Conservation (phyloP, 1,140 invertebrate species). For the Anastatus disparis region DNA sequence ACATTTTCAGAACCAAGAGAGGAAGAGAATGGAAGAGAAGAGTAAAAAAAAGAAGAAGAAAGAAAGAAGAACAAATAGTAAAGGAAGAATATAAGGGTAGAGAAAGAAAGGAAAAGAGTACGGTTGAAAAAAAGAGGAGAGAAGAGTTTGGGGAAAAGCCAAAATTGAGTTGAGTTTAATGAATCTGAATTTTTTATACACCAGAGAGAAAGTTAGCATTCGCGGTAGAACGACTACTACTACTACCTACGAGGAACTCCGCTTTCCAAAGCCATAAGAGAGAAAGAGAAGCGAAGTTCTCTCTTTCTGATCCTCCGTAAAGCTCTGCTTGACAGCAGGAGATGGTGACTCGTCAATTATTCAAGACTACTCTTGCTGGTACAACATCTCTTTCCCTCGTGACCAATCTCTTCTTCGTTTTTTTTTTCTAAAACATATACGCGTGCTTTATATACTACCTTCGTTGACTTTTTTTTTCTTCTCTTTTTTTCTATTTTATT, state of each 20-base stretch:
- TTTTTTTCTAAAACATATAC: no score
- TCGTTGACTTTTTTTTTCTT: no score
- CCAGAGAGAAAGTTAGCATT: conserved; percentile 5
- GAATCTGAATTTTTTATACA: conserved; percentile 27
- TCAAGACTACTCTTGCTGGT: conserved; percentile 12
- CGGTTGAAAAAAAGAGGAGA: neutral
- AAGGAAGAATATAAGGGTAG: no score
- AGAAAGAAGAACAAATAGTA: no score
- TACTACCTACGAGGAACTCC: no score
- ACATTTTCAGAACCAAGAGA: neutral
- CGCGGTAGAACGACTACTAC: neutral
- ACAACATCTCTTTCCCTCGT: neutral
- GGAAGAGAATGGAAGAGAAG: neutral
- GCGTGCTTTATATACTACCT: no score
- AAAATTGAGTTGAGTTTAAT: conserved; percentile 27
- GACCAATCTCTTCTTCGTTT: neutral
- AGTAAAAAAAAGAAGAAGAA: no score
- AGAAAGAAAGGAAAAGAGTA: neutral
- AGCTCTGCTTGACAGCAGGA: conserved; percentile 7
- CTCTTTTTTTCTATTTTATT: no score
- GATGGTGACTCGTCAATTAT: conserved; percentile 26
- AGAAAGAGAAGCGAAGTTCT: neutral
- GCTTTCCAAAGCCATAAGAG: conserved; percentile 5
- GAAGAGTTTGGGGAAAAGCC: neutral
- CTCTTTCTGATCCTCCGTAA: conserved; percentile 13